These are phyloP conservation scores for Microctonus aethiopoides DNA, from an alignment of 2,888 invertebrate genomes.

Conservation along the genomic window DNA sequence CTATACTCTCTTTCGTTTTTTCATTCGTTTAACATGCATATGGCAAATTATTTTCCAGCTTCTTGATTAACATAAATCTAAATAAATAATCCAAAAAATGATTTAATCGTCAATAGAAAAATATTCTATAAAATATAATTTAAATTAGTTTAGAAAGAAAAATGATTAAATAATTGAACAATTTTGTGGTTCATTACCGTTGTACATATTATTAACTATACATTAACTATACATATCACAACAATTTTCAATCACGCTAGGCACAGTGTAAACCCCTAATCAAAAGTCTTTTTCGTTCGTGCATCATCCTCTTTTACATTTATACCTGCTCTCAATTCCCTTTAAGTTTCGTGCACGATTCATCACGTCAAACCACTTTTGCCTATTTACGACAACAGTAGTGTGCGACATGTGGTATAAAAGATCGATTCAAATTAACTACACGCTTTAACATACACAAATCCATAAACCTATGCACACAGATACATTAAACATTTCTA, in stretches of 20 bases:
- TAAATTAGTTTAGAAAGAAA: background rate
- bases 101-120: background rate
- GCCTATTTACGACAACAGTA: slow-evolving; percentile 4
- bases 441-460: slow-evolving; percentile 41
- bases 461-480: background rate
- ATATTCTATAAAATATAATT: background rate
- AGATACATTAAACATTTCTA: background rate
- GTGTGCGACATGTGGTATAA: slow-evolving; percentile 29
- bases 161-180: background rate
- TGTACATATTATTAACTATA: background rate
- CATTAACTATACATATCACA: background rate
- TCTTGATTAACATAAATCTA: background rate
- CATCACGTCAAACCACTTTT: slow-evolving; percentile 5
- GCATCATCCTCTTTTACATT: slow-evolving; percentile 4
- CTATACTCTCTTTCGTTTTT: background rate
- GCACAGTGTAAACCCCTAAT: background rate
- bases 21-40: background rate
- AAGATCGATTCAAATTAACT: slow-evolving; percentile 50
- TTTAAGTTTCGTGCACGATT: slow-evolving; percentile 15
- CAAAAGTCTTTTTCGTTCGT: slow-evolving; percentile 10
- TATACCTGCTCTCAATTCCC: background rate
- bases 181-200: background rate
- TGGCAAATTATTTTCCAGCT: background rate
- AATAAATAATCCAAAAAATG: background rate
- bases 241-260: slow-evolving; percentile 20